phyloP scores from a whole-genome alignment of 2,888 invertebrate genomes.

The Parascotia fuliginaria region DNA sequence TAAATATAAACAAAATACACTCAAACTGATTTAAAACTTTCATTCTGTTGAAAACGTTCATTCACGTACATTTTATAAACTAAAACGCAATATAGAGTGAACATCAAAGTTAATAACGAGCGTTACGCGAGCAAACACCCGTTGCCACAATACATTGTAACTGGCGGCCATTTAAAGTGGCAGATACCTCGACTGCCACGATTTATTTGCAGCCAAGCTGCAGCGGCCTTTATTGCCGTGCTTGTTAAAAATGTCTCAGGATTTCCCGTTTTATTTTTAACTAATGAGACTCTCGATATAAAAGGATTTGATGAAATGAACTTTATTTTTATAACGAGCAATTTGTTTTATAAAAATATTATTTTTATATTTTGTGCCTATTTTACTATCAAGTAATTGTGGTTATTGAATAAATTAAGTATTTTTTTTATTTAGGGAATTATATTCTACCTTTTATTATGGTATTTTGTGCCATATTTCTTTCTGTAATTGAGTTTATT shows the following conservation, averaged over 20 bases:
- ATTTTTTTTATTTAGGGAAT: background rate
- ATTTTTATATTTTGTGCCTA: background rate
- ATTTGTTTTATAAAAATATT: background rate
- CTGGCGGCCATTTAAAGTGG: conserved; percentile 57
- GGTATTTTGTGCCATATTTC: too few species aligned
- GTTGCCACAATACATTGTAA: conserved; percentile 54
- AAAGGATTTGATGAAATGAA: conserved; percentile 23
- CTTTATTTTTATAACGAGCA: background rate
- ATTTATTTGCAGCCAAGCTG: conserved; percentile 71
- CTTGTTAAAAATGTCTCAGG: conserved; percentile 64
- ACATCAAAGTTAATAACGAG: conserved; percentile 4
- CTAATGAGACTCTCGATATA: conserved; percentile 60
- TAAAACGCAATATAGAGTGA: conserved; percentile 9
- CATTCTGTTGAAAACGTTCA: background rate
- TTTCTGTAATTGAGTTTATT: too few species aligned
- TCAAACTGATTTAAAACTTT: background rate
- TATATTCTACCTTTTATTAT: too few species aligned
- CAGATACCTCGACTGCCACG: conserved; percentile 62
- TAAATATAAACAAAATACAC: background rate
- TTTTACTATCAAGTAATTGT: background rate
- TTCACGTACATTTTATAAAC: conserved; percentile 1
- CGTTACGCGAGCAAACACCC: conserved; percentile 7
- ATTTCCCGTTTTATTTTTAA: conserved; percentile 50
- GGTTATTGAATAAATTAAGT: too few species aligned
- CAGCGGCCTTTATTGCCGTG: conserved; percentile 67